Conservation (phyloP, 2,113 vertebrate genomes). For the Tragelaphus strepsiceros region DNA sequence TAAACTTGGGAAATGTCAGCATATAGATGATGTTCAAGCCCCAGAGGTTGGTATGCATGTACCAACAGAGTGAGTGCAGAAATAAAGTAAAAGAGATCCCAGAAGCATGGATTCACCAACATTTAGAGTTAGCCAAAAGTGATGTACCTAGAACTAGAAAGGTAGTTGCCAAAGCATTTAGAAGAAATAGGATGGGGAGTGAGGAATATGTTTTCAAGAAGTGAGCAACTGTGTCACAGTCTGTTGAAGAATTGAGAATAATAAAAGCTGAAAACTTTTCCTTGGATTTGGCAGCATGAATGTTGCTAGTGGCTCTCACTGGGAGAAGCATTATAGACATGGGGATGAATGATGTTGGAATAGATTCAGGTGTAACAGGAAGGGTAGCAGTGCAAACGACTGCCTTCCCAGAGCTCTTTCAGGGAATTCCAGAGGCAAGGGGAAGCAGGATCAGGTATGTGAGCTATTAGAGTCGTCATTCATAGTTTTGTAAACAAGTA, state of each 20-base stretch:
- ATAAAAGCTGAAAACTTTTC: background rate
- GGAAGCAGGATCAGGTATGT: background rate
- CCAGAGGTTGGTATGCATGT: background rate
- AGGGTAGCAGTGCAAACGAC: fast-evolving
- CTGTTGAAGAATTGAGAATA: background rate
- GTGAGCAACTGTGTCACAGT: background rate
- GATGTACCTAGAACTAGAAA: background rate
- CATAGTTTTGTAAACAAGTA: background rate
- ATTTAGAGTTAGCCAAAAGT: background rate
- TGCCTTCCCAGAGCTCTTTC: background rate
- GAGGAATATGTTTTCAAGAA: background rate
- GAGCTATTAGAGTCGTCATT: background rate
- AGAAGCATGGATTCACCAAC: background rate
- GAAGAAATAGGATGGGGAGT: background rate
- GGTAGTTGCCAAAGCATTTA: background rate
- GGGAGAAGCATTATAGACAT: background rate
- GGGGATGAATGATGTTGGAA: background rate
- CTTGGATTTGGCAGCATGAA: background rate
- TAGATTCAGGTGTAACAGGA: background rate
- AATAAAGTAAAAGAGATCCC: background rate
- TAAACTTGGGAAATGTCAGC: background rate
- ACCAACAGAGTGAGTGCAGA: background rate
- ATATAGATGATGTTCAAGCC: background rate
- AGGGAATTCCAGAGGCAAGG: background rate
- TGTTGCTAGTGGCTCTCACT: background rate